These are phyloP conservation scores for Ectemnius continuus DNA, from an alignment of 2,888 invertebrate genomes.

Conservation along the genomic window DNA sequence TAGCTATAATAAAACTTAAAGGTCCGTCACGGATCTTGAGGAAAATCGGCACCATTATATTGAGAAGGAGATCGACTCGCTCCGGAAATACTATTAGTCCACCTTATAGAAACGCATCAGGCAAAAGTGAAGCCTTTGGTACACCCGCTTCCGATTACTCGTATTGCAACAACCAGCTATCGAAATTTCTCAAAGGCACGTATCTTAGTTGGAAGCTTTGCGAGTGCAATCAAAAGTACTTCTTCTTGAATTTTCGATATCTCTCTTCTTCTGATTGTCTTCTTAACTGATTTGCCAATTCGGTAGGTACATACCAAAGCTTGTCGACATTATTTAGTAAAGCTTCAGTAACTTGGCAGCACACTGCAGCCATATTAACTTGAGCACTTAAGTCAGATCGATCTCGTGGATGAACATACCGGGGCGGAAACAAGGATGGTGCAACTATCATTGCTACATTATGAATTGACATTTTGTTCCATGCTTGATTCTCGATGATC, in stretches of 20 bases:
- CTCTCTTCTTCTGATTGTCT: slow-evolving; percentile 78
- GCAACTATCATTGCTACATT: slow-evolving; percentile 97
- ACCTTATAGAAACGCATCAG: no score
- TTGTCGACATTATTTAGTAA: slow-evolving; percentile 88
- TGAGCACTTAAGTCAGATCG: slow-evolving; percentile 86
- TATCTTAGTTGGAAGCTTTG: no score
- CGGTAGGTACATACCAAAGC: slow-evolving; percentile 89
- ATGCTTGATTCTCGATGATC: slow-evolving; percentile 84
- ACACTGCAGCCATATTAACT: slow-evolving; percentile 91
- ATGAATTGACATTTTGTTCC: slow-evolving; percentile 94
- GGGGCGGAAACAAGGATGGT: slow-evolving; percentile 93
- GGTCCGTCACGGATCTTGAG: slow-evolving; percentile 15
- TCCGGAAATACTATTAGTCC: no score
- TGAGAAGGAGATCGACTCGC: slow-evolving; percentile 3
- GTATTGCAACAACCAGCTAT: no score
- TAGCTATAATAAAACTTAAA: slow-evolving; percentile 11
- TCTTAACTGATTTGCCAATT: slow-evolving; percentile 84
- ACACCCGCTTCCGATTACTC: no score
- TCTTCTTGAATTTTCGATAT: slow-evolving; percentile 75
- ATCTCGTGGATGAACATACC: slow-evolving; percentile 82
- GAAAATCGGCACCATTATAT: slow-evolving; percentile 19
- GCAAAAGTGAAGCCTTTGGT: no score
- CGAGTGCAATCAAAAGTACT: slow-evolving; percentile 61
- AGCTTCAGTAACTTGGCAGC: slow-evolving; percentile 91
- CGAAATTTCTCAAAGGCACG: no score